Conservation (phyloP, 2,888 invertebrate species). For the Coronaproctus castanopsis region DNA sequence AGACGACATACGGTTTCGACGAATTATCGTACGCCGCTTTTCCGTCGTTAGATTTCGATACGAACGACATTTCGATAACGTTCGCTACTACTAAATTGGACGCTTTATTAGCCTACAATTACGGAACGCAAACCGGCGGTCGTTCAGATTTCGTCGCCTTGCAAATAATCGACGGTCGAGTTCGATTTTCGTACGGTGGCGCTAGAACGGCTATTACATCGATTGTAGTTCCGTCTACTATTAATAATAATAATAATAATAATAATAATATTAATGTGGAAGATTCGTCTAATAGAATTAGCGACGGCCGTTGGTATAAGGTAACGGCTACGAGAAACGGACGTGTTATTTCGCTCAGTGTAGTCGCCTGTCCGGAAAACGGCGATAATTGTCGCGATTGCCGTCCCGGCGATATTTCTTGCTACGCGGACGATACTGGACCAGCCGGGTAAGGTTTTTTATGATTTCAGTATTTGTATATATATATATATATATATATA, state of each 20-base stretch:
- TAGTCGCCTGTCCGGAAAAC: slow-evolving; percentile 60
- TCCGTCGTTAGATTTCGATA: slow-evolving; percentile 61
- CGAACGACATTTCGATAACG: slow-evolving; percentile 75
- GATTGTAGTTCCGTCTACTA: slow-evolving; percentile 26
- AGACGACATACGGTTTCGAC: slow-evolving; percentile 70
- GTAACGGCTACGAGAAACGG: slow-evolving; percentile 79
- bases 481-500: not conserved
- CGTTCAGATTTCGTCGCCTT: slow-evolving; percentile 82
- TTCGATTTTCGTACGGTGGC: slow-evolving; percentile 76
- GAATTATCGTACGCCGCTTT: slow-evolving; percentile 80
- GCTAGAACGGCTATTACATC: slow-evolving; percentile 71
- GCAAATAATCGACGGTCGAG: slow-evolving; percentile 63
- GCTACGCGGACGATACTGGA: slow-evolving; percentile 69
- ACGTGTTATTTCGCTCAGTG: slow-evolving; percentile 62
- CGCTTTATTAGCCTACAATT: slow-evolving; percentile 75
- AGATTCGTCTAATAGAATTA: slow-evolving; percentile 33
- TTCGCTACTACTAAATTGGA: slow-evolving; percentile 77
- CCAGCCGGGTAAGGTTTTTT: slow-evolving; percentile 48
- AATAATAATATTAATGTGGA: too few species aligned
- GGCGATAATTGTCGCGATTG: slow-evolving; percentile 75
- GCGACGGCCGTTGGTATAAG: slow-evolving; percentile 80
- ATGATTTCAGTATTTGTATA: not conserved
- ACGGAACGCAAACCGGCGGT: slow-evolving; percentile 67
- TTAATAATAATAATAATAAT: too few species aligned
- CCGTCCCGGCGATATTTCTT: slow-evolving; percentile 55